These are phyloP conservation scores for Xylocopa sonorina DNA, from an alignment of 1,140 invertebrate species.

Conservation along the genomic window DNA sequence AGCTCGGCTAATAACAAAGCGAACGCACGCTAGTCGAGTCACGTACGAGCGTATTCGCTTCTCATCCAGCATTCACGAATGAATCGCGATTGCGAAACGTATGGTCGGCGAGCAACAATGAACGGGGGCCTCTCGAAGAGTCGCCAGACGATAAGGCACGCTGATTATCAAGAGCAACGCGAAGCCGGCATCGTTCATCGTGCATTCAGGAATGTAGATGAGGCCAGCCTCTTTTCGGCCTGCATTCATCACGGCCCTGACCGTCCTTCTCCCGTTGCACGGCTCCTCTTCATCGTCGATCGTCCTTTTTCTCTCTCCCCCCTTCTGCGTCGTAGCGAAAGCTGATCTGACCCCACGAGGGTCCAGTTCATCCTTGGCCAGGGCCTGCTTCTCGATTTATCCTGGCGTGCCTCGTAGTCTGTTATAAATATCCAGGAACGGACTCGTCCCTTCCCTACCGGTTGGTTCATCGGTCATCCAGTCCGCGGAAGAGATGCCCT, in stretches of 20 bases:
- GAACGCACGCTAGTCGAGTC: neutral
- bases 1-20: conserved; percentile 24
- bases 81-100: conserved; percentile 6
- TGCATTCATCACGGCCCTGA: conserved; percentile 59
- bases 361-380: conserved; percentile 54
- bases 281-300: conserved; percentile 17
- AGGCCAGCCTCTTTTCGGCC: conserved; percentile 46
- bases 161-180: conserved; percentile 58
- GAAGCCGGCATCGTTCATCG: conserved; percentile 46
- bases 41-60: neutral
- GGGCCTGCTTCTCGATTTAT: conserved; percentile 73
- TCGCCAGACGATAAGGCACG: conserved; percentile 49
- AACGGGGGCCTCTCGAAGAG: neutral
- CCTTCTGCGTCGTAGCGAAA: conserved; percentile 52
- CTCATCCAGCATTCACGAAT: neutral
- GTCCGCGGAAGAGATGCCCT: conserved; percentile 54
- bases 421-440: conserved; percentile 74
- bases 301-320: neutral
- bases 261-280: conserved; percentile 25
- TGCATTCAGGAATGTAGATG: conserved; percentile 61
- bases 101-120: conserved; percentile 12
- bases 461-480: conserved; percentile 68
- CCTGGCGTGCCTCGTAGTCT: conserved; percentile 62
- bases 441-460: conserved; percentile 32
- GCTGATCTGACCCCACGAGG: conserved; percentile 62